Evolutionary conservation across 2,113 vertebrate genomes (phyloP).

Genomic region (Tragelaphus strepsiceros): DNA sequence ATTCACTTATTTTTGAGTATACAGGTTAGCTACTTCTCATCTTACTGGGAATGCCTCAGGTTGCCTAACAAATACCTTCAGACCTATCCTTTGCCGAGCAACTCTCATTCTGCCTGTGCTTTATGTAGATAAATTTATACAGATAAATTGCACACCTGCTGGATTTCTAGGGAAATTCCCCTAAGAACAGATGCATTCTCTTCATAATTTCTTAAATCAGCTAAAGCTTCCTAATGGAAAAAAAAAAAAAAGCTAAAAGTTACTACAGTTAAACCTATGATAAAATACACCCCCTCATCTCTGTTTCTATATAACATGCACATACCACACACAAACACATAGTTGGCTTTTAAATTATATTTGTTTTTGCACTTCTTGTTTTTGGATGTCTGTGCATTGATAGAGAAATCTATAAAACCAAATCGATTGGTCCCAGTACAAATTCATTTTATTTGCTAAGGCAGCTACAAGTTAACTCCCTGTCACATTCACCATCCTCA

Average conservation of each 20-base stretch:
- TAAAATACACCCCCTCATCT: neutral
- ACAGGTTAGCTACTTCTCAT: neutral
- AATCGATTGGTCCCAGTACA: neutral
- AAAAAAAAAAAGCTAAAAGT: neutral
- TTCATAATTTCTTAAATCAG: neutral
- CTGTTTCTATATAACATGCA: neutral
- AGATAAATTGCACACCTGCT: neutral
- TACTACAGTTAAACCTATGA: neutral
- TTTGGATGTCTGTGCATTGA: neutral
- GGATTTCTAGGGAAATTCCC: neutral
- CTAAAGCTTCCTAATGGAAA: neutral
- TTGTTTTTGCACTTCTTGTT: neutral
- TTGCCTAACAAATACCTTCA: neutral
- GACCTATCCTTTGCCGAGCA: neutral
- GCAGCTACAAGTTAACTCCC: neutral
- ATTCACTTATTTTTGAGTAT: neutral
- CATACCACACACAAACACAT: neutral
- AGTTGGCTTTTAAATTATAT: neutral
- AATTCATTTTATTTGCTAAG: neutral
- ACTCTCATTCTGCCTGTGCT: neutral
- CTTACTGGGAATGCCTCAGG: neutral
- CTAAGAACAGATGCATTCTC: neutral
- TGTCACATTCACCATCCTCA: neutral
- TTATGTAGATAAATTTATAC: neutral
- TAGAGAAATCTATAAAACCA: neutral